phyloP scores from a whole-genome alignment of 1,140 invertebrate species.

The Drosophila ogumai region DNA sequence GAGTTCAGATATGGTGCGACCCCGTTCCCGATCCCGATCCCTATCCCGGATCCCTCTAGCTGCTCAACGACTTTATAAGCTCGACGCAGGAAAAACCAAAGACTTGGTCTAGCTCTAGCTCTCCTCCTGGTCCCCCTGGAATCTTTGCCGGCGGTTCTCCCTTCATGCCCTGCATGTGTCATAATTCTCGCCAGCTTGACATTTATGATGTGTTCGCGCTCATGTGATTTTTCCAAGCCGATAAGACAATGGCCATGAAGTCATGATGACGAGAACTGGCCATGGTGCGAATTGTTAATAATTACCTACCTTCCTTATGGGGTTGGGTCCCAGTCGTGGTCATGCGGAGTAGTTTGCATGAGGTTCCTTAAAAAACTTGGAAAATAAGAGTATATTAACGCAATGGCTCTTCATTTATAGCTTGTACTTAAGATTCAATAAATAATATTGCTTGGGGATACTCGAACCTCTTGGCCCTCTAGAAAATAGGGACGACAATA shows the following conservation, averaged over 20 bases:
- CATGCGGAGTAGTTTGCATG: not conserved
- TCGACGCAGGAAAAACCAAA: conserved; percentile 13
- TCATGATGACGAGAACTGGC: conserved; percentile 63
- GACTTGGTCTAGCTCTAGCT: not conserved
- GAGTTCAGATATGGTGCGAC: conserved; percentile 65
- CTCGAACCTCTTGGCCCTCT: not conserved
- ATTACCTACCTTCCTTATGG: conserved; percentile 37
- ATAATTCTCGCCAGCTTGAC: conserved; percentile 81
- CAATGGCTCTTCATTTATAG: not conserved
- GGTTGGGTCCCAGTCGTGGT: not conserved
- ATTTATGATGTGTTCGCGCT: conserved; percentile 81
- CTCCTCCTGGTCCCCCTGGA: conserved; percentile 1
- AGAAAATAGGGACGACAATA: conserved; percentile 11
- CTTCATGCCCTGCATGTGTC: conserved; percentile 47
- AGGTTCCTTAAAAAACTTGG: not conserved
- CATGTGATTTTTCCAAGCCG: conserved; percentile 71
- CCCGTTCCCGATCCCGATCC: conserved; percentile 14
- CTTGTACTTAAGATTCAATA: conserved; percentile 19
- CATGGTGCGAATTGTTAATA: conserved; percentile 45
- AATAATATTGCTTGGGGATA: conserved; percentile 8
- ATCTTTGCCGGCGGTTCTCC: conserved; percentile 8
- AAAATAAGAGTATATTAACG: not conserved
- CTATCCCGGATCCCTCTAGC: conserved; percentile 6
- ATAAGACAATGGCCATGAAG: conserved; percentile 80
- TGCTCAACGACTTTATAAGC: conserved; percentile 68